A percentile compares a stretch with the other conserved stretches of the same genome.
Conservation (phyloP, 2,113 vertebrate species). For the Gulo gulo region DNA sequence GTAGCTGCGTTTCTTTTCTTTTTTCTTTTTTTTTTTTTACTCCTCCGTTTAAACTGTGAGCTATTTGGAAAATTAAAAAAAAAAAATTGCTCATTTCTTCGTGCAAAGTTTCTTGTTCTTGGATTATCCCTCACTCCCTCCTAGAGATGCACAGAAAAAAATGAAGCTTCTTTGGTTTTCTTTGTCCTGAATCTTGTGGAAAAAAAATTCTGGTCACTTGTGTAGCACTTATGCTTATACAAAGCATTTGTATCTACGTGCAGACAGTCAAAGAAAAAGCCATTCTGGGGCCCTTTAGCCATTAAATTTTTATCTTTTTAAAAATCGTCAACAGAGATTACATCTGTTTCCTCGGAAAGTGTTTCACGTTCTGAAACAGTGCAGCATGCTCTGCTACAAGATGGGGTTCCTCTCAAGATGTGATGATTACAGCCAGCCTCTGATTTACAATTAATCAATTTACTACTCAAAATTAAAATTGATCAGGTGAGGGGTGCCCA, state of each 20-base stretch:
- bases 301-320: not conserved
- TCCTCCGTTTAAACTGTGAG: not conserved
- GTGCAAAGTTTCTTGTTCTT: not conserved
- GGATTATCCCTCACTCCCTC: not conserved
- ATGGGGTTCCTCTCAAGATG: not conserved
- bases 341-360: not conserved
- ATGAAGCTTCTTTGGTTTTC: not conserved
- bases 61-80: not conserved
- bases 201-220: not conserved
- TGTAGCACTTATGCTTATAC: not conserved
- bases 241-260: not conserved
- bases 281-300: not conserved
- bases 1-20: not conserved
- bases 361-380: too few species aligned
- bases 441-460: not conserved
- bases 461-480: not conserved
- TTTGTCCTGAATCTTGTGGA: not conserved
- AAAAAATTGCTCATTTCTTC: not conserved
- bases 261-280: not conserved
- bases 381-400: accelerated
- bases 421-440: too few species aligned
- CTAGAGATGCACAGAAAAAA: not conserved
- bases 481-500: not conserved
- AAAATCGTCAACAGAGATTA: not conserved
- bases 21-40: not conserved